Evolutionary conservation across 2,888 invertebrate genomes (phyloP).

Genomic region (Spicauda simplicius): DNA sequence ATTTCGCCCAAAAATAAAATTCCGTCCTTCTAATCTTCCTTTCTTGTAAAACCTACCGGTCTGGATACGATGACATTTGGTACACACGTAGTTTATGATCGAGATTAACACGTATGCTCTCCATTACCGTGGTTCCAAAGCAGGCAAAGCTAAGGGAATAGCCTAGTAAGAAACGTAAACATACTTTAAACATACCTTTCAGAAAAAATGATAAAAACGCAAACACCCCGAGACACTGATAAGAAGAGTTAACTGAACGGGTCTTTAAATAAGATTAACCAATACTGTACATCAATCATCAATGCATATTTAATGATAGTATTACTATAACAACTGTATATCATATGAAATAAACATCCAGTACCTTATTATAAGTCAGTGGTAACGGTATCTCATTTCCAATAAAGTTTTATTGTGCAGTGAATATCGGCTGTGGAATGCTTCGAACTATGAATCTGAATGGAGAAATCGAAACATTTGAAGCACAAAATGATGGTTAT

Average conservation of each 20-base stretch:
- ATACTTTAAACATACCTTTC: too few relatives aligned
- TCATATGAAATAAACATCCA: constrained; percentile 33
- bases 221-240: neutral
- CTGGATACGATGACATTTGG: too few relatives aligned
- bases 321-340: neutral
- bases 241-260: constrained; percentile 2
- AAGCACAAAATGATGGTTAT: constrained; percentile 1
- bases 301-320: constrained; percentile 13
- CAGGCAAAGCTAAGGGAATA: too few relatives aligned
- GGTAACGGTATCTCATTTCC: constrained; percentile 40
- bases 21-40: too few relatives aligned
- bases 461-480: constrained; percentile 22
- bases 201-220: neutral
- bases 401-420: constrained; percentile 39
- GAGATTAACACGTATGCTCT: too few relatives aligned
- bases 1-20: too few relatives aligned
- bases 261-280: neutral
- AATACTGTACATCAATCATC: neutral
- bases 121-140: too few relatives aligned
- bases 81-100: too few relatives aligned
- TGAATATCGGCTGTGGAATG: constrained; percentile 28
- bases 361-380: constrained; percentile 41
- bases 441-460: constrained; percentile 36
- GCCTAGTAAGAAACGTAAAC: too few relatives aligned
- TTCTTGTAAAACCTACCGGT: too few relatives aligned